Base-by-base conservation (phyloP, 1,140 invertebrate genomes). In the Leptestheria dahalacensis region DNA sequence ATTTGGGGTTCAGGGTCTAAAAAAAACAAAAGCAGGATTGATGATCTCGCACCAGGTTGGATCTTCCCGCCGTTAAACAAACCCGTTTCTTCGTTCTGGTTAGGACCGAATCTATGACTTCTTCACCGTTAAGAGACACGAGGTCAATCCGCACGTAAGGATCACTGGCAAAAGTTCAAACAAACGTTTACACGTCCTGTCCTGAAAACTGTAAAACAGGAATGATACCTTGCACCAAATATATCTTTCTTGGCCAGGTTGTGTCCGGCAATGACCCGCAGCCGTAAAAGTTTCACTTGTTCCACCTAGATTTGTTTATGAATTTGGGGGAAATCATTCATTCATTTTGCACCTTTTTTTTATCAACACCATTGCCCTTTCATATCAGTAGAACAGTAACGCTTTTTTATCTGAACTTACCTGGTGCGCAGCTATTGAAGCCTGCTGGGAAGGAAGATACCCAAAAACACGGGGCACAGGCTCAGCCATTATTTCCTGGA, bases 31-130 rank as follows among this genome's bases (percentile, higher is more conserved):
- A 23, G n/a, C 28, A 51, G 15, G 51, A 60, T 25, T 57, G 26
- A 55, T 29, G 49, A 55, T 49, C 3, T n/a, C 24, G 50, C n/a
- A 48, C 53, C 57, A 46, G n/a, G 41, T 50, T 48, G 47, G 55
- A n/a, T 48, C 3, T 57, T 48, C 56, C n/a, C 28, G 57, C 25
- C 23, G 51, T 41, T 41, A 29, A 41, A 62, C 64, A 66, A 78
- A 90, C 88, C 81, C 90, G 92, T 78, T 95, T 97, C 73, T 93
- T 96, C 53, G 92, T 96, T 77, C 91, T 90, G 52, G 93, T 97
- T 68, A 91, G 81, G 70, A 91, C 86, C 63, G 86, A 87, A 75
- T 96, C 91, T 70, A 96, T 82, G 52, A 84, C 85, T 67, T 84
- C 79, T 75, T 91, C 86, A 66, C 84, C 82, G 70, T 84, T 84